Conservation (phyloP, 2,888 invertebrate species). For the Oscheius sp. region DNA sequence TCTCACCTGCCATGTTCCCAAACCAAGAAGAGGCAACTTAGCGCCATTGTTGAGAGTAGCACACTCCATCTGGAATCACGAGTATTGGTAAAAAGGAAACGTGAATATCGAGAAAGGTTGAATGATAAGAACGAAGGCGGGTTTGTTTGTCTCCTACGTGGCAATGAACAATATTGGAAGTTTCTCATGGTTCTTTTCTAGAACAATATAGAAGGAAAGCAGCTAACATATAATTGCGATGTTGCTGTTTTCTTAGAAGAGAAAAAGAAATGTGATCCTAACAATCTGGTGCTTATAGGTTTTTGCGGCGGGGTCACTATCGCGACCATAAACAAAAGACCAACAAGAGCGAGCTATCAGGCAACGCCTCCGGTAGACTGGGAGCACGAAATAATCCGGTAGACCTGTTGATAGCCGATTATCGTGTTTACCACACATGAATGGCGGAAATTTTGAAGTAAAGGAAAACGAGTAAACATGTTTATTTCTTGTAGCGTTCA, state of each 20-base stretch:
- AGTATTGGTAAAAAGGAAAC: background rate
- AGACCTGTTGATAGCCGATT: constrained; percentile 23
- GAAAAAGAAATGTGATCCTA: background rate
- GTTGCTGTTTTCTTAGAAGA: background rate
- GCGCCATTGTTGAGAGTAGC: constrained; percentile 51
- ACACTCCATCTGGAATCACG: background rate
- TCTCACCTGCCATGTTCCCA: constrained; percentile 62
- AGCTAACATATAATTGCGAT: background rate
- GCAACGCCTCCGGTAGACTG: background rate
- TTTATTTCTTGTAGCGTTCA: background rate
- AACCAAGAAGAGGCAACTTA: constrained; percentile 59
- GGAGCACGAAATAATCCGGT: constrained; percentile 8
- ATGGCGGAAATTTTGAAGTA: background rate
- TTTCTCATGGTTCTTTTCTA: background rate
- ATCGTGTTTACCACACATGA: constrained; percentile 1
- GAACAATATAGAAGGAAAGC: background rate
- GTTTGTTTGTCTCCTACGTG: background rate
- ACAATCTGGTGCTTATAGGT: background rate
- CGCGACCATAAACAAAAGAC: constrained; percentile 25
- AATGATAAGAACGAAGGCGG: background rate
- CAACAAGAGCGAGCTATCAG: background rate
- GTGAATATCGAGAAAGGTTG: background rate
- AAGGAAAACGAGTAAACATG: background rate
- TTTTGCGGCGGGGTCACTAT: background rate
- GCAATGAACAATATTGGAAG: background rate